These are phyloP conservation scores for Meloidogyne hapla DNA, from an alignment of 1,140 invertebrate species.

Conservation along the genomic window DNA sequence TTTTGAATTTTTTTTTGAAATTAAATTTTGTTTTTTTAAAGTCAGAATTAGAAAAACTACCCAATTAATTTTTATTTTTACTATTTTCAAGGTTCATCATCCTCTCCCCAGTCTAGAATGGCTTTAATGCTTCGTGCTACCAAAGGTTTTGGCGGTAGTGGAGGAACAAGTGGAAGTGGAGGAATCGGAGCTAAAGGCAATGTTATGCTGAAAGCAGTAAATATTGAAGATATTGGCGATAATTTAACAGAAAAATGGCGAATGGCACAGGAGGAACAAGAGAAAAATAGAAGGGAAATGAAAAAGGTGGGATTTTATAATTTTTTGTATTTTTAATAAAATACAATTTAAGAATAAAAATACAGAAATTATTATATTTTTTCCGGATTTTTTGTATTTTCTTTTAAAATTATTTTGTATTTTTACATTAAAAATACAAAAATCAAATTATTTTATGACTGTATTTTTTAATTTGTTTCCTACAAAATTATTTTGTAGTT, in stretches of 20 bases:
- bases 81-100: background rate
- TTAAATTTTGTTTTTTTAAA: too few species aligned
- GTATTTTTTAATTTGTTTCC: too few species aligned
- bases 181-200: background rate
- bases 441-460: too few species aligned
- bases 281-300: constrained; percentile 34
- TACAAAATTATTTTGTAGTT: background rate
- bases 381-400: too few species aligned
- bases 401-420: too few species aligned
- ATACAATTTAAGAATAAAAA: too few species aligned
- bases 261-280: constrained; percentile 25
- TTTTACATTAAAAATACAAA: too few species aligned
- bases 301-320: constrained; percentile 25
- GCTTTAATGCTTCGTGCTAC: constrained; percentile 21
- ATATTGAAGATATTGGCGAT: constrained; percentile 6
- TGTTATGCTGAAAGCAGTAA: constrained; percentile 14
- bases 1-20: too few species aligned
- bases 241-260: constrained; percentile 32
- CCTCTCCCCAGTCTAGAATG: constrained; percentile 1
- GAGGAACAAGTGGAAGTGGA: constrained; percentile 9
- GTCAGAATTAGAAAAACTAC: too few species aligned
- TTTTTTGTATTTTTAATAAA: too few species aligned
- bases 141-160: background rate
- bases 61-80: too few species aligned
- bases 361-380: too few species aligned